Conservation (phyloP, 2,888 invertebrate genomes). For the Cistogaster globosa region DNA sequence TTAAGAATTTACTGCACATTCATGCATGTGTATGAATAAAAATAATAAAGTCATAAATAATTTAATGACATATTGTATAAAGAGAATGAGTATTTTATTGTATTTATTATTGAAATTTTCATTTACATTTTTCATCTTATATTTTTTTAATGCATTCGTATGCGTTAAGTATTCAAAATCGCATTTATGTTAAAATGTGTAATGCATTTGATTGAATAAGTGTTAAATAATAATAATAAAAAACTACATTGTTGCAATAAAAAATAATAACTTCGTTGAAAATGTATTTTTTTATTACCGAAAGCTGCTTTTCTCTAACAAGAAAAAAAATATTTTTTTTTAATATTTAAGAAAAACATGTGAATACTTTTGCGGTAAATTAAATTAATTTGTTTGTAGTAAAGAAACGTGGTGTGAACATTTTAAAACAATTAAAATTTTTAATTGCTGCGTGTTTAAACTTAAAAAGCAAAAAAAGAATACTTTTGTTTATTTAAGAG, state of each 20-base stretch:
- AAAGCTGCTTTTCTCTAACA: neutral
- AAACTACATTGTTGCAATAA: neutral
- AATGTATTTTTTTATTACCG: neutral
- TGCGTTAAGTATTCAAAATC: constrained; percentile 35
- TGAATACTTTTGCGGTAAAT: too few relatives aligned
- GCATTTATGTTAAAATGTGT: constrained; percentile 22
- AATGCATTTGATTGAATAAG: constrained; percentile 2
- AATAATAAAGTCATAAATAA: constrained; percentile 65
- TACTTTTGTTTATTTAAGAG: too few relatives aligned
- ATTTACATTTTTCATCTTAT: constrained; percentile 21
- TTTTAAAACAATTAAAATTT: too few relatives aligned
- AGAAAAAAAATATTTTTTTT: too few relatives aligned
- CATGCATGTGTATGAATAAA: neutral
- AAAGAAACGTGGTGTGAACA: too few relatives aligned
- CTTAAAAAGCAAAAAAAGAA: too few relatives aligned
- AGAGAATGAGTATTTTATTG: neutral
- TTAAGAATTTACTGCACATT: neutral
- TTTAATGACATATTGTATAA: constrained; percentile 28
- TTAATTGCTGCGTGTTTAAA: too few relatives aligned
- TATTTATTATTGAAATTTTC: constrained; percentile 46
- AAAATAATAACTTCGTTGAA: neutral
- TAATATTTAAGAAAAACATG: too few relatives aligned
- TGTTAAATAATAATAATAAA: constrained; percentile 24
- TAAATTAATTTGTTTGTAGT: too few relatives aligned
- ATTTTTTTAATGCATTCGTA: constrained; percentile 35